Base-by-base conservation (phyloP, 53 echinoderm and acorn worm genomes). In the Patiria pectinifera region DNA sequence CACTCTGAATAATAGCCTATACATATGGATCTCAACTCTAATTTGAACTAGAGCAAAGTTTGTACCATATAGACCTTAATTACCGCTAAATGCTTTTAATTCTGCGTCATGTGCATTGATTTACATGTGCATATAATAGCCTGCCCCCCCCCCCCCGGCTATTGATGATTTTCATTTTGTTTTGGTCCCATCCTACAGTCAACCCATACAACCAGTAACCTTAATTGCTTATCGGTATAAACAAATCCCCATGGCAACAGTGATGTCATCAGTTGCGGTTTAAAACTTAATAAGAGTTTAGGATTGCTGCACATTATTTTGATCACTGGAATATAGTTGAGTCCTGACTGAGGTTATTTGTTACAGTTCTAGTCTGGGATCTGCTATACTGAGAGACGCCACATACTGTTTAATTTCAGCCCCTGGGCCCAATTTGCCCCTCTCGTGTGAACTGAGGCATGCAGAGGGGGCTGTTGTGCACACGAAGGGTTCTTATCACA, bases 211-310 rank as follows among this genome's bases (percentile, higher is more conserved):
- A 8, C 60, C 60, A 0, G 2, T 11, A 13, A 70, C 70, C 21
- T 26, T 61, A 24, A 63, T 18, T 23, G 66, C 22, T 62, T 15
- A 62, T 84, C 62, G 62, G 62, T 84, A 24, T n/a, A 35, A 35
- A 25, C 13, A 71, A 71, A 44, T 87, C 61, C 11, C 87, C 87
- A 87, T 87, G 87, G 87, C 76, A 43, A 87, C 53, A 76, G 43
- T 87, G 87, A 87, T 87, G 87, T 87, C 86, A 86, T 86, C 86
- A 21, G 24, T 72, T 24, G 44, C 23, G 14, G 22, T 25, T 12
- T 66, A 23, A 85, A 85, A 62, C 69, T 14, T 14, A 69, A 19
- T 22, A 2, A 74, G 21, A 12, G 60, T 8, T 11, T 0, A 8
- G 12, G 60, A 60, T 35, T 35, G 35, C 35, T 35, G 35, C 35